Conservation (phyloP, 2,888 invertebrate genomes). For the Dermolepida albohirtum region DNA sequence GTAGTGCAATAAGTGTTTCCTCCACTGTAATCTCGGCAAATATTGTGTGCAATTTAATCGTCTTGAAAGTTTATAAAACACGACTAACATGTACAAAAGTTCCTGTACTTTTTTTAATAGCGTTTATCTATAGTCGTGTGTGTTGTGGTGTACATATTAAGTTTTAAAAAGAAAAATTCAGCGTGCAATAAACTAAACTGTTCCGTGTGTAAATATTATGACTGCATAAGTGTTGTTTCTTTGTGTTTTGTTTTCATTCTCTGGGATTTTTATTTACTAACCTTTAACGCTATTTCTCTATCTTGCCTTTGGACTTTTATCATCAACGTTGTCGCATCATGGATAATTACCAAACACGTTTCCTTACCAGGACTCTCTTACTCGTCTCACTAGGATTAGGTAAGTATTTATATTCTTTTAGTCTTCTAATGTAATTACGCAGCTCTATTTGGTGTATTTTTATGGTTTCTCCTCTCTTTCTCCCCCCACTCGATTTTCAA, state of each 20-base stretch:
- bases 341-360: slow-evolving; percentile 18
- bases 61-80: slow-evolving; percentile 17
- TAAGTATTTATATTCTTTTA: slow-evolving; percentile 18
- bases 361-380: slow-evolving; percentile 25
- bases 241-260: slow-evolving; percentile 13
- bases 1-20: slow-evolving; percentile 16
- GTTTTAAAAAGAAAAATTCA: too few relatives aligned
- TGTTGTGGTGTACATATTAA: too few relatives aligned
- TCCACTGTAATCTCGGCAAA: background rate
- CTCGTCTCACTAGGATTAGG: slow-evolving; percentile 34
- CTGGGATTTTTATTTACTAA: slow-evolving; percentile 25
- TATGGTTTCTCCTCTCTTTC: slow-evolving; percentile 5
- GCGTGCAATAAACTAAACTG: too few relatives aligned
- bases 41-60: slow-evolving; percentile 18
- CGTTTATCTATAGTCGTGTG: too few relatives aligned
- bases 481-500: background rate
- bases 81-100: too few relatives aligned
- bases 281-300: background rate
- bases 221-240: slow-evolving; percentile 22
- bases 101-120: too few relatives aligned
- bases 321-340: slow-evolving; percentile 1
- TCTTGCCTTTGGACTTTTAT: slow-evolving; percentile 14
- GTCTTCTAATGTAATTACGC: too few relatives aligned
- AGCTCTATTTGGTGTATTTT: background rate
- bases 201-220: too few relatives aligned